Percentiles rank a stretch among this genome's conserved stretches.
Evolutionary conservation across 2,888 invertebrate species (phyloP).

Genomic region (Glaucopsyche alexis): DNA sequence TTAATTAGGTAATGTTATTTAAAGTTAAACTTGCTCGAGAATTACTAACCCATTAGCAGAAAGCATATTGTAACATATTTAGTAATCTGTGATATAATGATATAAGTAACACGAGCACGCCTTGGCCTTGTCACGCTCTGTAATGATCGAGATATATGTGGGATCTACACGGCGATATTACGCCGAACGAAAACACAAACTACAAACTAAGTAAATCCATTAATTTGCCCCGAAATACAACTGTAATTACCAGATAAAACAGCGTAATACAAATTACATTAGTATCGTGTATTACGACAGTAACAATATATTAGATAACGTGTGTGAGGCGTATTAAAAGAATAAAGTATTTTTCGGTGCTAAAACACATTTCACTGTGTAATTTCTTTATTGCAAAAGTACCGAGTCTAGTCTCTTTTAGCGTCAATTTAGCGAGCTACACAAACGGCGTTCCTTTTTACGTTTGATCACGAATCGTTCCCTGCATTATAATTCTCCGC

Average conservation of each 20-base stretch:
- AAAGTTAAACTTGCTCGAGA: not conserved
- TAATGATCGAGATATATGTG: slow-evolving; percentile 4
- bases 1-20: not conserved
- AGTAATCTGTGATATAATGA: not conserved
- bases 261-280: not conserved
- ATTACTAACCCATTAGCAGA: slow-evolving; percentile 9
- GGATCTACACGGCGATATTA: not conserved
- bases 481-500: not conserved
- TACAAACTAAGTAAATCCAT: slow-evolving; percentile 10
- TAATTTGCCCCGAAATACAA: not conserved
- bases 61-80: not conserved
- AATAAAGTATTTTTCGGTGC: not conserved
- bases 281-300: not conserved
- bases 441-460: not conserved
- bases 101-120: not conserved
- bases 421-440: not conserved
- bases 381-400: not conserved
- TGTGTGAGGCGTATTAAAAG: not conserved
- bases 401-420: not conserved
- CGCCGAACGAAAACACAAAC: not conserved
- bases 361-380: slow-evolving; percentile 12
- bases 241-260: not conserved
- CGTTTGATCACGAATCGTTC: not conserved
- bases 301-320: not conserved
- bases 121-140: not conserved